A percentile compares a stretch with the other conserved stretches of the same genome.
These are phyloP conservation scores for Siniperca chuatsi DNA, from an alignment of 2,113 vertebrate genomes.

Conservation along the genomic window DNA sequence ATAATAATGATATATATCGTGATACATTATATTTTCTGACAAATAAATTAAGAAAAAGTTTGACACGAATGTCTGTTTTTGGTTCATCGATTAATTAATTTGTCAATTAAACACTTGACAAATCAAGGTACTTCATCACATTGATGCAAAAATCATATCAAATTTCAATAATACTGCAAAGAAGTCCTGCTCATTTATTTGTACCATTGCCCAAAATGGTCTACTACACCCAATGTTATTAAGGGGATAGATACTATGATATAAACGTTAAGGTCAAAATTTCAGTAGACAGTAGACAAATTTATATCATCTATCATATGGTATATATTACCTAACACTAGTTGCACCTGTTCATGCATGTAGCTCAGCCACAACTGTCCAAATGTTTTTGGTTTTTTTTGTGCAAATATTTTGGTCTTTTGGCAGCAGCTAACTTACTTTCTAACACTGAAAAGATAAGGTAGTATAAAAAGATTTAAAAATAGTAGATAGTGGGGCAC, in stretches of 20 bases:
- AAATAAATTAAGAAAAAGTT: neutral
- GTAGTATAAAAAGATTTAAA: conserved; percentile 14
- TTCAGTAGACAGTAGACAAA: neutral
- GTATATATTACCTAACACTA: neutral
- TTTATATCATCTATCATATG: neutral
- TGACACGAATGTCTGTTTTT: neutral
- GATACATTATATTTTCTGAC: neutral
- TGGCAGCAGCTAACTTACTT: conserved; percentile 31
- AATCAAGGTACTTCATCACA: neutral
- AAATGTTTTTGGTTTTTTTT: conserved; percentile 15
- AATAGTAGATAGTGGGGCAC: conserved; percentile 6
- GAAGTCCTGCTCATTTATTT: neutral
- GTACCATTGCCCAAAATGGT: neutral
- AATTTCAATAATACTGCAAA: neutral
- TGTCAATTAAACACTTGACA: neutral
- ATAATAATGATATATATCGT: neutral
- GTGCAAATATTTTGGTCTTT: conserved; percentile 17
- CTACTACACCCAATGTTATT: neutral
- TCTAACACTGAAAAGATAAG: conserved; percentile 37
- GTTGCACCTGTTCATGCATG: neutral
- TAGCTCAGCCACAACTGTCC: conserved; percentile 18
- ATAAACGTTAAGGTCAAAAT: neutral
- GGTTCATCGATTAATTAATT: neutral
- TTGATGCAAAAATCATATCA: neutral
- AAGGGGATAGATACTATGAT: neutral